Evolutionary conservation across 2,797 vertebrate species (phyloP).

Genomic region (Microtus agrestis): DNA sequence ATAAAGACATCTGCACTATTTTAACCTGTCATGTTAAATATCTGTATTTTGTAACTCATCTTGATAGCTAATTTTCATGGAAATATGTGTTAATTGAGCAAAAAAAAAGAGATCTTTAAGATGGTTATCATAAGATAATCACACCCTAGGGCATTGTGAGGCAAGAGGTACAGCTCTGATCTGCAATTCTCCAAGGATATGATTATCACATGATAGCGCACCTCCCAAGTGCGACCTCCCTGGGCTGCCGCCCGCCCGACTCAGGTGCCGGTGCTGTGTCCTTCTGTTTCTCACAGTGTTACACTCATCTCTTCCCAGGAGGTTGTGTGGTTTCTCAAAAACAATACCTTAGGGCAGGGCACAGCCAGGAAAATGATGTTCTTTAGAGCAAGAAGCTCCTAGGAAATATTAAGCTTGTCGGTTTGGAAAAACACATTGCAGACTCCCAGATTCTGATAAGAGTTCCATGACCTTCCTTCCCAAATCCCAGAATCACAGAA

Average conservation of each 20-base stretch:
- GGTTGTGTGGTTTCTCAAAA: slow-evolving; percentile 79
- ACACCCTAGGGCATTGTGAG: slow-evolving; percentile 77
- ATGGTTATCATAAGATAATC: slow-evolving; percentile 85
- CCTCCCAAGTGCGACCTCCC: slow-evolving; percentile 62
- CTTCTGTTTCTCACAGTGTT: slow-evolving; percentile 80
- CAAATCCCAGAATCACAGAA: neutral
- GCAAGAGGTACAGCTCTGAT: slow-evolving; percentile 80
- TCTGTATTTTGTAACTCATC: slow-evolving; percentile 85
- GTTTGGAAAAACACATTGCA: neutral
- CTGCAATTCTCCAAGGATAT: slow-evolving; percentile 82
- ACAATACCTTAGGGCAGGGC: slow-evolving; percentile 22
- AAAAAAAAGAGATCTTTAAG: slow-evolving; percentile 86
- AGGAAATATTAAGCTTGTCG: neutral
- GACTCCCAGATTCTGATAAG: neutral
- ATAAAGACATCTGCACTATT: slow-evolving; percentile 83
- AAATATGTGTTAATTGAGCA: slow-evolving; percentile 87
- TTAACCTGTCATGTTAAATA: slow-evolving; percentile 84
- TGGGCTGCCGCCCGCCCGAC: slow-evolving; percentile 51
- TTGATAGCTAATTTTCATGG: slow-evolving; percentile 86
- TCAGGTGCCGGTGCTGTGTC: slow-evolving; percentile 71
- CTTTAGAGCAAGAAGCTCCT: slow-evolving; percentile 15
- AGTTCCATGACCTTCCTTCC: slow-evolving; percentile 7
- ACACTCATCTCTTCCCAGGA: slow-evolving; percentile 81
- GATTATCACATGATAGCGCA: slow-evolving; percentile 83
- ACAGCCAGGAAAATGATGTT: slow-evolving; percentile 43